Evolutionary conservation across 37 sponge, comb jelly and placozoan genomes (phyloP), one percentile per base, ranked within the genome.

Genomic region (Cliona cf. orientalis): DNA sequence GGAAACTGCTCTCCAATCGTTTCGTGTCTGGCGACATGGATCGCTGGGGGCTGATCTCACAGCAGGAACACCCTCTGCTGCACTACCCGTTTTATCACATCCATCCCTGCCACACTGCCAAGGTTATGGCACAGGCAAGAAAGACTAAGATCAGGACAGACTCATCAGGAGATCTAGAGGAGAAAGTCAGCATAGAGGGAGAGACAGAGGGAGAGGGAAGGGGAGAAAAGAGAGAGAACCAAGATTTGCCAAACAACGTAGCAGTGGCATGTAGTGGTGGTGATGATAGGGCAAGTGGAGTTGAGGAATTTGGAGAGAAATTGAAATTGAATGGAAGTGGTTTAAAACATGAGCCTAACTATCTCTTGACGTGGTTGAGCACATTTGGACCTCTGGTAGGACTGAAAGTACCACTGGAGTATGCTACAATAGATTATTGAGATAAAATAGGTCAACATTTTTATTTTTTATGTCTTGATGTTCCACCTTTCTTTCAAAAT

Each of bases 31-130:
- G 74, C 14, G 42, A 38, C 4, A 61, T 46, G 22, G 79, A 79
- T 26, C 66, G 36, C 11, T 92, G 94, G 94, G 74, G 85, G 6
- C 38, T 89, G 38, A 40, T 97, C 12, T 89, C 94, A 17, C 89
- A 95, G 65, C 81, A 84, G 29, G 98, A 97, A 12, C 98, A 97
- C 60, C 98, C 98, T 2, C 21, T 92, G 5, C 80, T 95, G 32
- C 77, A 76, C 2, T 39, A 67, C 11, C 95, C 96, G 11, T 97
- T 88, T 67, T 97, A 78, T 66, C 80, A 91, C 49, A 53, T 97
- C 45, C 98, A 97, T 58, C 98, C 98, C 2, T 97, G 98, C 59
- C 87, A 92, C 75, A 97, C 98, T 0, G 84, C 91, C 5, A 38
- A 72, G 25, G 64, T 91, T 22, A 97, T 97, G 97, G 76, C 43